Conservation (phyloP, 2,113 vertebrate species). For the Microcebus tavaratra region DNA sequence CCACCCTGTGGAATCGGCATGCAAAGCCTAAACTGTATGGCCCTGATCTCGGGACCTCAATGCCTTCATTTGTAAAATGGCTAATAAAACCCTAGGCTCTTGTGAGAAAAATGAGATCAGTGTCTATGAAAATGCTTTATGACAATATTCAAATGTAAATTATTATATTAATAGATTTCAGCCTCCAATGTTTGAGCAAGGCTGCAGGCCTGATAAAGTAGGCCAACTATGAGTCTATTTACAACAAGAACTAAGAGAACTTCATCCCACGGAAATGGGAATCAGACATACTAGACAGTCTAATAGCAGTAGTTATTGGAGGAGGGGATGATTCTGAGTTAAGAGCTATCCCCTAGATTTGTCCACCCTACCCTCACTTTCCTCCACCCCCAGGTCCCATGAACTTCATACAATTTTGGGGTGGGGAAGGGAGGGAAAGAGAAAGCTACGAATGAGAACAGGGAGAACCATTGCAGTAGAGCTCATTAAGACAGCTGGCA, state of each 20-base stretch:
- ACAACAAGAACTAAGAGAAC: neutral
- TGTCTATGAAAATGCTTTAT: neutral
- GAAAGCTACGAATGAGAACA: neutral
- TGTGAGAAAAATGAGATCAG: neutral
- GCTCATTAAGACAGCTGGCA: neutral
- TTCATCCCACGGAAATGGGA: neutral
- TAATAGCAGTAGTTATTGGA: neutral
- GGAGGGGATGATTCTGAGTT: neutral
- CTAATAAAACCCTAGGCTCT: neutral
- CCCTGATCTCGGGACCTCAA: neutral
- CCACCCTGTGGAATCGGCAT: neutral
- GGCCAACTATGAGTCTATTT: neutral
- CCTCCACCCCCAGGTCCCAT: neutral
- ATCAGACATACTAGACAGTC: neutral
- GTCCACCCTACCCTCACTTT: neutral
- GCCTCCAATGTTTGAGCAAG: neutral
- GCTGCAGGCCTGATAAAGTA: neutral
- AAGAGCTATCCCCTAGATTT: neutral
- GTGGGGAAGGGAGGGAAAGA: neutral
- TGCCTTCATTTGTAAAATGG: neutral
- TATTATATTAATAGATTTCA: neutral
- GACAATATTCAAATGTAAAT: neutral
- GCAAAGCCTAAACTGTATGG: neutral
- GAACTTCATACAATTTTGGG: neutral
- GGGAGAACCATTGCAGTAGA: neutral